Base-by-base conservation (phyloP, 2,113 vertebrate species). In the Takifugu flavidus region DNA sequence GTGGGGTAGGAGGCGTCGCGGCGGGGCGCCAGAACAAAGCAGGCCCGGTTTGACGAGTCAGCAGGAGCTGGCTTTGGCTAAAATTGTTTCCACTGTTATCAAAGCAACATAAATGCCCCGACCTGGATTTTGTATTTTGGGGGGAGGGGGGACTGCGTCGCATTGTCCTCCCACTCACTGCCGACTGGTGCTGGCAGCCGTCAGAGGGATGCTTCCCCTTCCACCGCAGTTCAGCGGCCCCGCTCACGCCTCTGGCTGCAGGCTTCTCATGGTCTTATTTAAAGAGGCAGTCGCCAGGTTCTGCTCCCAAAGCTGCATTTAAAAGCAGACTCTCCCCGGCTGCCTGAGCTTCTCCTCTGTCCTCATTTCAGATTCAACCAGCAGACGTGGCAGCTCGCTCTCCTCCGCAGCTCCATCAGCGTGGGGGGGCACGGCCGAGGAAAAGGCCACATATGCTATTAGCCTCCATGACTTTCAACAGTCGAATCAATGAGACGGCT, bases 401-500 rank as follows among this genome's bases (percentile, higher is more conserved):
- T 31, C 29, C 57, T 53, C 49, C 61, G 50, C 46, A 63, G 65
- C 43, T 52, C 52, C 59, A 28, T 66, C 58, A 59, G 53, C 58
- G 62, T 56, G 49, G 43, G 13, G 2, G 12, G 2, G 56, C 55
- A 50, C 56, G 54, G 31, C 27, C 49, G 29, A 34, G 50, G 50
- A 47, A 47, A 57, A 52, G 58, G 56, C 65, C 70, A 70, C 71
- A 74, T 58, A 29, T 47, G 61, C 64, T 45, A 46, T 65, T 63
- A 59, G 50, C 62, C 68, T 68, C 57, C 62, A 58, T 62, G 56
- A 53, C 70, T 70, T 65, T 57, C 54, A 53, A 56, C 63, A 52
- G 77, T 25, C 61, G 28, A 70, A 82, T 84, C 68, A 75, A 70
- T 84, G 67, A 59, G 49, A 45, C 14, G 13, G 56, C 46, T 51